Base-by-base conservation (phyloP, 2,113 vertebrate genomes). In the Pseudolaguvia tuberculata region DNA sequence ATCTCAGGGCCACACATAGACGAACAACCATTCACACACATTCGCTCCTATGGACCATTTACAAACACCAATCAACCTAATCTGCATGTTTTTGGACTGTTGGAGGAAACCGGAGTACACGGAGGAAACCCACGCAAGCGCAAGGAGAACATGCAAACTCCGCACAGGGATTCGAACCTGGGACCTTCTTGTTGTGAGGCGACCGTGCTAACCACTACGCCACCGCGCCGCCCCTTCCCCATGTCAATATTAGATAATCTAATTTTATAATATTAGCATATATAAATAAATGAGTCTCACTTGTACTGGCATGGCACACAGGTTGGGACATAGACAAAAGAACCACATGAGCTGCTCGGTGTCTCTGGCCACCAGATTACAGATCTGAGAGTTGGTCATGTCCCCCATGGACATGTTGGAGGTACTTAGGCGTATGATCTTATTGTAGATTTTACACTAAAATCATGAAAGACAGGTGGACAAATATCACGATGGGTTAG, bases 311-410 rank as follows among this genome's bases (percentile, higher is more conserved):
- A 99, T 99, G 52, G 96, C 96, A 93, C 96, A 99, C 81, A 99
- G 92, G 84, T 99, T 99, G 52, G 97, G 96, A 80, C 95, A 97
- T 47, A 99, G 91, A 83, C 98, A 98, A 87, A 98, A 98, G 88
- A 99, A 99, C 97, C 97, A 98, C 96, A 98, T 98, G 59, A 98
- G 90, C 82, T 99, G 97, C 85, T 98, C 97, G 82, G 96, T 94
- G 81, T 99, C 97, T 55, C 98, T 94, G 80, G 97, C 96, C 65
- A 99, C 94, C 78, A 99, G 88, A 86, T 96, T 99, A 86, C 95
- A 98, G 87, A 99, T 98, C 87, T 99, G 97, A 15, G 91, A 94
- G 0, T 93, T 92, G 0, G 95, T 97, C 85, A 98, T 93, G 77
- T 96, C 96, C 0, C 97, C 96, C 96, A 97, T 96, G 14, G 97